Conservation (phyloP, 2,797 vertebrate species). For the Sebastes alutus region DNA sequence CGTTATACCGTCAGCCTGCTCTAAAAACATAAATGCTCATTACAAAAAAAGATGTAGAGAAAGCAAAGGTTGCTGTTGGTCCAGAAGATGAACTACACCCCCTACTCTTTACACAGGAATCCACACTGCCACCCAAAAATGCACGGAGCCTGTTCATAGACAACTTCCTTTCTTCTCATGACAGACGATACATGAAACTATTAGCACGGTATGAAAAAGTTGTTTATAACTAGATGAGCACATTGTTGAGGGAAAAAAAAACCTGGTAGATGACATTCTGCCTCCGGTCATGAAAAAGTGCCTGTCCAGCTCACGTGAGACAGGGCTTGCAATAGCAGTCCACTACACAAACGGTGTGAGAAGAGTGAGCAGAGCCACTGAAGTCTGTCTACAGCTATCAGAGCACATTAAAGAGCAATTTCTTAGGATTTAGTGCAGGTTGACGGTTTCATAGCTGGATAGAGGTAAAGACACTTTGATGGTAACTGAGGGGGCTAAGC, state of each 20-base stretch:
- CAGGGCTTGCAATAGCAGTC: constrained; percentile 83
- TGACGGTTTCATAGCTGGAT: constrained; percentile 57
- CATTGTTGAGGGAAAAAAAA: neutral
- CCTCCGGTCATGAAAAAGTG: constrained; percentile 61
- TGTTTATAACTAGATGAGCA: constrained; percentile 12
- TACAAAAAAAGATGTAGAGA: constrained; percentile 22
- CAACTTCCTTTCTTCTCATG: constrained; percentile 16
- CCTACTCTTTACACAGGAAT: constrained; percentile 25
- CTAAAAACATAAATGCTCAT: constrained; percentile 65
- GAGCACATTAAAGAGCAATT: constrained; percentile 37
- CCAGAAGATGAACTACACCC: constrained; percentile 31
- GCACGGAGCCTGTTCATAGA: constrained; percentile 4
- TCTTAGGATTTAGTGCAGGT: constrained; percentile 80
- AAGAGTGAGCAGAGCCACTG: constrained; percentile 48
- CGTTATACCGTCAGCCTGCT: constrained; percentile 70
- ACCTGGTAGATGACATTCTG: constrained; percentile 29
- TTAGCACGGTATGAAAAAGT: neutral
- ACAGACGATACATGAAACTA: constrained; percentile 23
- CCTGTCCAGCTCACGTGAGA: constrained; percentile 80
- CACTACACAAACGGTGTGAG: constrained; percentile 46
- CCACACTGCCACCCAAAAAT: constrained; percentile 35
- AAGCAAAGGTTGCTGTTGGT: constrained; percentile 6
- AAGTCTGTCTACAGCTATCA: constrained; percentile 25
- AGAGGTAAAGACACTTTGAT: neutral
- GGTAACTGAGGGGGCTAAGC: constrained; percentile 63